phyloP scores from a whole-genome alignment of 2,113 vertebrate species.

The Zosterops borbonicus region DNA sequence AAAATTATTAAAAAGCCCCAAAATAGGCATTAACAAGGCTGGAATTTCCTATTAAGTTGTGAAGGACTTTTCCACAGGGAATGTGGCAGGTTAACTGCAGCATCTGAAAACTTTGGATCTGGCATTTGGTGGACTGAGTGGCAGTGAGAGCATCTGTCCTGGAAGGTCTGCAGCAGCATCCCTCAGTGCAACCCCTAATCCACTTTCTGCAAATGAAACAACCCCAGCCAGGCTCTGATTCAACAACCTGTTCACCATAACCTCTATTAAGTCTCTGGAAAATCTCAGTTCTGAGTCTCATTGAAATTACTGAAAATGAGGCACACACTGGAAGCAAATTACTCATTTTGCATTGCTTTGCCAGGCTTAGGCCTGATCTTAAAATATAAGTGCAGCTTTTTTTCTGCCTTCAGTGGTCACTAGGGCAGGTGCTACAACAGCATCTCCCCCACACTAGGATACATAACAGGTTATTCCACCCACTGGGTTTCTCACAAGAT shows the following conservation, averaged over 20 bases:
- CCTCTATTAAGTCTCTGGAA: neutral
- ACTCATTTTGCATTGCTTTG: neutral
- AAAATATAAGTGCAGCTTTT: neutral
- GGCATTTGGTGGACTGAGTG: fast-evolving
- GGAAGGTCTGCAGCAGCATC: neutral
- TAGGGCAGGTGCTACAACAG: neutral
- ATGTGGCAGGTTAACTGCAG: neutral
- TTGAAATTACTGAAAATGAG: neutral
- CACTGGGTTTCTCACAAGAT: neutral
- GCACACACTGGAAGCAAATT: neutral
- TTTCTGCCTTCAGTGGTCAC: neutral
- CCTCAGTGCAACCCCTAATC: neutral
- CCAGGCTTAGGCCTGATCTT: neutral
- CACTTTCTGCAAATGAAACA: neutral
- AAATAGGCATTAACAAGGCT: neutral
- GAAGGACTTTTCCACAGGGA: neutral
- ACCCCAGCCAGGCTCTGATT: neutral
- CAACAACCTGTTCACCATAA: neutral
- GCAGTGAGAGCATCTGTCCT: neutral
- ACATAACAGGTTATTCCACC: neutral
- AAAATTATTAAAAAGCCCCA: neutral
- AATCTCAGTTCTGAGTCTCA: neutral
- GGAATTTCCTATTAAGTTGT: neutral
- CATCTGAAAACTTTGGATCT: neutral
- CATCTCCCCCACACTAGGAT: neutral